These are phyloP conservation scores for Lepus oiostolus DNA, from an alignment of 2,797 vertebrate species.

Conservation along the genomic window DNA sequence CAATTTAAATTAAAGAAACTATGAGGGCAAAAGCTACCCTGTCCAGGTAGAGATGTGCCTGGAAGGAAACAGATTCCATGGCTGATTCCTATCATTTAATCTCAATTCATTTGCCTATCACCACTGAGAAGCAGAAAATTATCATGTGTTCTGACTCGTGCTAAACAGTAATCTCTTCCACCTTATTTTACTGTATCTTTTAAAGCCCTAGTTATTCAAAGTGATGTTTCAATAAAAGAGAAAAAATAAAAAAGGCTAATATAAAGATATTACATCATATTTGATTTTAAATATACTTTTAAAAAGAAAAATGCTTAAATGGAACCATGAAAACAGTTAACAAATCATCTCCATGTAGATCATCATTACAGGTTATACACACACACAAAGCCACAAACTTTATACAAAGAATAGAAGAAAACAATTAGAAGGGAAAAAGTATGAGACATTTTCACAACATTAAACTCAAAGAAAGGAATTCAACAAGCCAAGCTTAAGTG, in stretches of 20 bases:
- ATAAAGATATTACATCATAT: constrained; percentile 20
- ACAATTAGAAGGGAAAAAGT: neutral
- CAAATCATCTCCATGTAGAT: neutral
- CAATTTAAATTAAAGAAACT: neutral
- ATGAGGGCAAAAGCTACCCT: neutral
- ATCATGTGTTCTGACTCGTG: no score
- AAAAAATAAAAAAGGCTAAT: neutral
- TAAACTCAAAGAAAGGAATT: constrained; percentile 75
- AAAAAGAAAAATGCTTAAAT: constrained; percentile 68
- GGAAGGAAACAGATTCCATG: neutral
- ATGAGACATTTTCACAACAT: constrained; percentile 20
- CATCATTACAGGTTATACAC: neutral
- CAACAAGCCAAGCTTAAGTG: constrained; percentile 73
- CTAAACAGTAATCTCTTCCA: neutral
- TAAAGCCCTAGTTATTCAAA: constrained; percentile 54
- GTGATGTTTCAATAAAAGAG: neutral
- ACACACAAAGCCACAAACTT: neutral
- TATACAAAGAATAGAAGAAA: neutral
- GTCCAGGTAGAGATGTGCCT: neutral
- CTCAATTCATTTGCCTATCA: neutral
- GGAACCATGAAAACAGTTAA: constrained; percentile 66
- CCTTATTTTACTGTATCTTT: constrained; percentile 35
- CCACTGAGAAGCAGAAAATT: neutral
- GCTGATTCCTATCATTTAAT: neutral
- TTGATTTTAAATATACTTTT: constrained; percentile 71